These are phyloP conservation scores for Cecropterus lyciades DNA, from an alignment of 1,140 invertebrate species.

Conservation along the genomic window DNA sequence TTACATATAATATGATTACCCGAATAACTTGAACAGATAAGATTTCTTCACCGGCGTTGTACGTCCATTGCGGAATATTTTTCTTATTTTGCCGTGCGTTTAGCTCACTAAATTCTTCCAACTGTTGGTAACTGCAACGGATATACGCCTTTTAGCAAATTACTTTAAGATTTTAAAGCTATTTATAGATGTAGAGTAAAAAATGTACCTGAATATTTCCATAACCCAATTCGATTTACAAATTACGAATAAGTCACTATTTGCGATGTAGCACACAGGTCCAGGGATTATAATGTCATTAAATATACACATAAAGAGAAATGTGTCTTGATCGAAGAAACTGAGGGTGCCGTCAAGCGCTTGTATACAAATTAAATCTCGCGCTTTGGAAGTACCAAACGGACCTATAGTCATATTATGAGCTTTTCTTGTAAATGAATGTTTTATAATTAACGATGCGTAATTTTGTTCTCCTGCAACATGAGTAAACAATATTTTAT, in stretches of 20 bases:
- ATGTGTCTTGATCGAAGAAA: constrained; percentile 95
- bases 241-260: constrained; percentile 92
- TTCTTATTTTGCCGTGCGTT: constrained; percentile 82
- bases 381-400: constrained; percentile 91
- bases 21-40: constrained; percentile 87
- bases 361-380: constrained; percentile 95
- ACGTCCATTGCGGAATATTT: constrained; percentile 89
- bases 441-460: constrained; percentile 87
- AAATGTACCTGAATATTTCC: constrained; percentile 90
- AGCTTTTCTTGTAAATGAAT: constrained; percentile 86
- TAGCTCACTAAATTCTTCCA: constrained; percentile 83
- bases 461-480: constrained; percentile 86
- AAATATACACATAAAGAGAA: constrained; percentile 90
- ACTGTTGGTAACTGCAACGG: constrained; percentile 87
- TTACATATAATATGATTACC: constrained; percentile 46
- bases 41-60: constrained; percentile 91
- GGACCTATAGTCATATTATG: constrained; percentile 90
- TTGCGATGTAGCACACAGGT: constrained; percentile 90
- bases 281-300: constrained; percentile 91
- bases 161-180: background rate
- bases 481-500: background rate
- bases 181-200: background rate
- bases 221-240: constrained; percentile 89
- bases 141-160: background rate
- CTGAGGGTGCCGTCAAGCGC: constrained; percentile 92